Base-by-base conservation (phyloP, 2,113 vertebrate genomes). In the Corythornis cristatus region DNA sequence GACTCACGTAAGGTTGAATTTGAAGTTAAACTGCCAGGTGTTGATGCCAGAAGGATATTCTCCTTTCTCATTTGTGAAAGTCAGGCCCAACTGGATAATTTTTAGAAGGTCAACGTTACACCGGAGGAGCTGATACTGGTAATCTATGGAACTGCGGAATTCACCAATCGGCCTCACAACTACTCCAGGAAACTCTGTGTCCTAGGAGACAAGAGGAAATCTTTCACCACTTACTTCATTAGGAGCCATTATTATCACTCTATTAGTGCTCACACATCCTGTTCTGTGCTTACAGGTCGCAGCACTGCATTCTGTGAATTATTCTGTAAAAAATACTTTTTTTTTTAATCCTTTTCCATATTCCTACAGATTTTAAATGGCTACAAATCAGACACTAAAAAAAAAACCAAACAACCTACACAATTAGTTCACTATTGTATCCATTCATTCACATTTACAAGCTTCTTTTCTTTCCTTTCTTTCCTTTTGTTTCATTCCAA, bases 11-110 rank as follows among this genome's bases (percentile, higher is more conserved):
- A 99, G 98, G 95, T 99, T 99, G 95, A 99, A 99, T 90, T 99
- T 99, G 96, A 99, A 99, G 98, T 99, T 99, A 91, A 99, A 99
- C 96, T 99, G 99, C 99, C 99, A 99, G 8, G 99, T 99, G 31
- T 99, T 99, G 60, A 98, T 99, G 79, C 99, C 99, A 1, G 98
- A 98, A 25, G 99, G 99, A 92, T 99, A 99, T 67, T 99, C 98
- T 23, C 99, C 99, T 25, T 99, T 99, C 93, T 99, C 98, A 15
- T 99, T 99, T 91, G 99, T 99, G 97, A 99, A 99, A 7, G 99
- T 99, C 57, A 99, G 98, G 23, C 99, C 99, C 20, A 99, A 98
- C 96, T 99, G 99, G 96, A 99, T 99, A 78, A 99, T 99, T 94
- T 99, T 99, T 70, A 99, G 97, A 45, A 99, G 98, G 96, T 99